Percentiles rank a stretch among this genome's conserved stretches.
These are phyloP conservation scores for Drosophila lacicola DNA, from an alignment of 2,888 invertebrate species.

Conservation along the genomic window DNA sequence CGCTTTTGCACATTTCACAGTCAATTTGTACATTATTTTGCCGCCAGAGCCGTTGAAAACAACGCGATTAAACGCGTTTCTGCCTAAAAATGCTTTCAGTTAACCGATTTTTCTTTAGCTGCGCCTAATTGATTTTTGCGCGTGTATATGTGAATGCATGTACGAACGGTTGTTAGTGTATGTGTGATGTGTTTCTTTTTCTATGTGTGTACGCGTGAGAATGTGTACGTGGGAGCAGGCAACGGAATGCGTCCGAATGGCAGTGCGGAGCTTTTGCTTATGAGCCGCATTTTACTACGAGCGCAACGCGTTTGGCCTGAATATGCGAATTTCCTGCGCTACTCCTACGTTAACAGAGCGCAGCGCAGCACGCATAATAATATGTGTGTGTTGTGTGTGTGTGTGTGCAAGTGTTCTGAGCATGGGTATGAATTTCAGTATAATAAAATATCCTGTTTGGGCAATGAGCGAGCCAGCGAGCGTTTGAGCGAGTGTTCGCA, in stretches of 20 bases:
- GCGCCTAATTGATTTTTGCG: conserved; percentile 73
- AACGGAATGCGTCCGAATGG: conserved; percentile 81
- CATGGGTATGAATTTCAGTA: conserved; percentile 77
- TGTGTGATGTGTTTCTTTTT: conserved; percentile 25
- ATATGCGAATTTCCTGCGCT: conserved; percentile 77
- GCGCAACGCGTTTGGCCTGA: conserved; percentile 68
- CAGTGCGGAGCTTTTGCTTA: conserved; percentile 80
- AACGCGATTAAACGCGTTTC: conserved; percentile 21
- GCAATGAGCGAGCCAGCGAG: conserved; percentile 46
- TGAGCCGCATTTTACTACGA: conserved; percentile 69
- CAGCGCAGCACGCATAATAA: conserved; percentile 36
- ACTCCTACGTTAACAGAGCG: conserved; percentile 61
- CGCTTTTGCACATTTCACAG: conserved; percentile 66
- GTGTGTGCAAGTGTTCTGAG: conserved; percentile 16
- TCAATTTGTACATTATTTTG: conserved; percentile 57
- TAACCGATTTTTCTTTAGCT: conserved; percentile 45
- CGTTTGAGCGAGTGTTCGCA: conserved; percentile 20
- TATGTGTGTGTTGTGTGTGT: background rate
- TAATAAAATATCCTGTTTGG: conserved; percentile 83
- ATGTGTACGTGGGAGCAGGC: conserved; percentile 63
- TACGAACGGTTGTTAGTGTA: conserved; percentile 28
- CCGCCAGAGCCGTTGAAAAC: conserved; percentile 10
- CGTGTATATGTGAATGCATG: conserved; percentile 60
- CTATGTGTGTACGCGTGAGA: conserved; percentile 36
- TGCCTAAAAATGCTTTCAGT: conserved; percentile 24